Conservation (phyloP, 2,113 vertebrate species). For the Corythaixoides concolor region DNA sequence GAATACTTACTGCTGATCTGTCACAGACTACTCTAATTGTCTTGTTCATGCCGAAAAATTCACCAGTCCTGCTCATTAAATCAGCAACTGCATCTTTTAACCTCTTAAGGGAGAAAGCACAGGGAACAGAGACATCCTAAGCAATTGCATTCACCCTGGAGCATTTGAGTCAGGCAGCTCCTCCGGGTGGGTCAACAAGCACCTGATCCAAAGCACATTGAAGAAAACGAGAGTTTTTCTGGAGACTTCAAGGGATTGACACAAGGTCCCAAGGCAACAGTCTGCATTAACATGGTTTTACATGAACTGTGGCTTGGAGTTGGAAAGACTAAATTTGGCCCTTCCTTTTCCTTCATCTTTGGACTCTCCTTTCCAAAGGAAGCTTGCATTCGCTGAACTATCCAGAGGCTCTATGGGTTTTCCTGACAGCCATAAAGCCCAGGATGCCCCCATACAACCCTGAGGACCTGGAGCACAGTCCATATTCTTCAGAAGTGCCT, state of each 20-base stretch:
- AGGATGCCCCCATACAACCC: neutral
- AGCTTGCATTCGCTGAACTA: neutral
- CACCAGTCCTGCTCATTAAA: neutral
- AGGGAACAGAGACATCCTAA: neutral
- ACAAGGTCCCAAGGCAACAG: neutral
- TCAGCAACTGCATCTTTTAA: neutral
- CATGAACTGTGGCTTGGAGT: neutral
- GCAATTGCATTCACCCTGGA: neutral
- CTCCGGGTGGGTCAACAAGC: accelerated
- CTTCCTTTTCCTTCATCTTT: neutral
- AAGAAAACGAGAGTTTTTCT: neutral
- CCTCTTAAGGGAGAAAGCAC: neutral
- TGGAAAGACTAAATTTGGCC: neutral
- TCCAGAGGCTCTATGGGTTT: neutral
- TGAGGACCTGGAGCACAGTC: neutral
- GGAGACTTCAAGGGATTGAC: neutral
- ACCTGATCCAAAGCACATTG: neutral
- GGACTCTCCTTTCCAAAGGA: neutral
- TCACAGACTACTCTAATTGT: neutral
- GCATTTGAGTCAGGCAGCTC: neutral
- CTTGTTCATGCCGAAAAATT: neutral
- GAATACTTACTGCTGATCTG: neutral
- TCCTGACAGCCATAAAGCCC: neutral
- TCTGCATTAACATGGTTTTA: neutral
- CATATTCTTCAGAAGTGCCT: neutral